Evolutionary conservation across 2,797 vertebrate species (phyloP).

Genomic region (Alfaro cultratus): DNA sequence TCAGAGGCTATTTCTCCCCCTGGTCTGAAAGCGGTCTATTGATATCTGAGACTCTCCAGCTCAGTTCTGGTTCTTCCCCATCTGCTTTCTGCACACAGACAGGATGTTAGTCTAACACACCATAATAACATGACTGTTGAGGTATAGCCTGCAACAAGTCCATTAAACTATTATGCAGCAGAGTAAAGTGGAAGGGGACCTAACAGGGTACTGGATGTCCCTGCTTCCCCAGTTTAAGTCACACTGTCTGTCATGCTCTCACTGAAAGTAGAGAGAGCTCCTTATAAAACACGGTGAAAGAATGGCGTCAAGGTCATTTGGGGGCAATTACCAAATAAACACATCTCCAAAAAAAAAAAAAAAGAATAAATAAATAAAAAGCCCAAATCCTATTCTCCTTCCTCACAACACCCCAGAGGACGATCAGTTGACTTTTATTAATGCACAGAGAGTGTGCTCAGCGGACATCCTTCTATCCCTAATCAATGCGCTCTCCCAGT

Average conservation of each 20-base stretch:
- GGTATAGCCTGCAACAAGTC: constrained; percentile 19
- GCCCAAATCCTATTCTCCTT: neutral
- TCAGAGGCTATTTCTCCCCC: constrained; percentile 2
- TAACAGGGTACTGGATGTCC: constrained; percentile 18
- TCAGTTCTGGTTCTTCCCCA: constrained; percentile 42
- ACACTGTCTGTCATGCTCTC: constrained; percentile 3
- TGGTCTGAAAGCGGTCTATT: constrained; percentile 34
- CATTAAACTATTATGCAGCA: constrained; percentile 10
- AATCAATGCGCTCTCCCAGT: constrained; percentile 26
- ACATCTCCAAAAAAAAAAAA: neutral
- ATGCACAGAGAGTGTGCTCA: neutral
- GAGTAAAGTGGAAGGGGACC: constrained; percentile 1
- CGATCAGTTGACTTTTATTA: constrained; percentile 7
- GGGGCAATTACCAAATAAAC: constrained; percentile 49
- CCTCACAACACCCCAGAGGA: neutral
- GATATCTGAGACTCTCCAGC: constrained; percentile 46
- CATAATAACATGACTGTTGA: constrained; percentile 16
- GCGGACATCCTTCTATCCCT: neutral
- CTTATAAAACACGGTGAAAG: constrained; percentile 24
- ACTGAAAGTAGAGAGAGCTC: constrained; percentile 11
- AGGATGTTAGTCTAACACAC: constrained; percentile 38
- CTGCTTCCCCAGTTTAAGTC: constrained; percentile 11
- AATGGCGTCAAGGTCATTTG: constrained; percentile 79
- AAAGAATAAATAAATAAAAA: neutral
- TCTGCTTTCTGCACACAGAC: constrained; percentile 31